Evolutionary conservation across 1,140 invertebrate species (phyloP), one percentile per base, ranked within the genome.

Genomic region (Adoxophyes honmai): DNA sequence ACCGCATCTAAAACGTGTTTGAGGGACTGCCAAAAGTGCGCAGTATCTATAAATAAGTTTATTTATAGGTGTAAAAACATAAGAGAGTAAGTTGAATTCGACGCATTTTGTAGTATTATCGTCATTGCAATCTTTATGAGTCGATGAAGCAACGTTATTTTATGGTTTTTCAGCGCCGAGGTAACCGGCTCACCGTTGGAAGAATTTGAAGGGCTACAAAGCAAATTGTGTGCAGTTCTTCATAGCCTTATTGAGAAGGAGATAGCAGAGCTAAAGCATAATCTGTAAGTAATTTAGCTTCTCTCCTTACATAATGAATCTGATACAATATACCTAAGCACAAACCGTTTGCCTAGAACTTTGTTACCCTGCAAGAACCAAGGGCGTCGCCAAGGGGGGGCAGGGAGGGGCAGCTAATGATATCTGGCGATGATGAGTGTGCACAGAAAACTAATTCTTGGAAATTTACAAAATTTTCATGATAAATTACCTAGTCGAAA

Each of bases 11-110:
- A 84, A 82, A 73, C 60, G 64, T 74, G 75, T 76, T 84, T 89
- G 80, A 84, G 77, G 78, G 78, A 78, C 66, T 88, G 86, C 84
- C 84, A 86, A 79, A 86, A 81, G 72, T 78, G 75, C 73, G 82
- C 86, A 73, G 66, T 79, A 57, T 73, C 81, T 81, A 84, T 89
- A 66, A 83, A 83, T 86, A 86, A 83, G 70, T 60, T 86, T 38
- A 83, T 83, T 61, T 73, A 77, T 57, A 77, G 86, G 48, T 86
- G 78, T 59, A 81, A 66, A 56, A 77, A 75, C 59, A 75, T 89
- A 53, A 73, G 80, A 75, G 73, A 83, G 87, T 89, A 62, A 88
- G 81, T 74, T 56, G 48, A 54, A 62, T 52, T 68, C 1, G 4
- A 28, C 28, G 18, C 9, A 13, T 28, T n/a, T n/a, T n/a, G n/a